Base-by-base conservation (phyloP, 2,113 vertebrate species). In the Sarotherodon lohbergeri region DNA sequence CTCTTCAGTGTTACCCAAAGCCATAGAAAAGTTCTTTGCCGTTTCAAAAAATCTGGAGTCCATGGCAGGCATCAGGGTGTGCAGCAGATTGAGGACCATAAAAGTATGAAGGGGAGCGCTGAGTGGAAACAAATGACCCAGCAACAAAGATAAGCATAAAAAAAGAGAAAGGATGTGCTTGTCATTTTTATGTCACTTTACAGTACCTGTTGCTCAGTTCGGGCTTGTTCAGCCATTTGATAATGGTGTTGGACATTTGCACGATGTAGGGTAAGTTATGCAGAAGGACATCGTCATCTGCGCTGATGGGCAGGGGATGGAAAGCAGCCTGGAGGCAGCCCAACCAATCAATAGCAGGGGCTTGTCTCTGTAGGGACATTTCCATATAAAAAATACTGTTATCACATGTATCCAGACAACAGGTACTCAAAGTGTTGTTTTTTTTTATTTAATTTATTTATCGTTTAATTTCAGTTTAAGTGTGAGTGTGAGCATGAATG, bases 281-380 rank as follows among this genome's bases (percentile, higher is more conserved):
- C 55, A 99, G 95, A 78, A 96, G 89, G 66, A 99, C 90, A 11
- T 85, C 46, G 63, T 98, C 97, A 27, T 97, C 97, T 57, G 96
- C 80, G 8, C 81, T 95, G 86, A 99, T 86, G 43, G 91, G 86
- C 88, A 97, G 88, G 2, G 97, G 96, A 36, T 97, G 89, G 90
- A 99, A 99, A 5, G 93, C 90, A 1, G 97, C 96, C 94, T 94
- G 95, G 59, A 99, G 95, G 80, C 97, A 98, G 3, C 95, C 91
- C 83, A 98, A 71, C 98, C 98, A 99, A 81, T 99, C 97, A 57
- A 99, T 97, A 68, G 96, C 95, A 48, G 98, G 98, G 27, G 97
- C 98, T 80, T 95, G 85, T 89, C 91, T 94, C 98, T 99, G 94
- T 84, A 85, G 85, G 87, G 52, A 61, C 39, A 88, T 92, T 86